Conservation (phyloP, 1,140 invertebrate genomes). For the Agrypnia vestita region DNA sequence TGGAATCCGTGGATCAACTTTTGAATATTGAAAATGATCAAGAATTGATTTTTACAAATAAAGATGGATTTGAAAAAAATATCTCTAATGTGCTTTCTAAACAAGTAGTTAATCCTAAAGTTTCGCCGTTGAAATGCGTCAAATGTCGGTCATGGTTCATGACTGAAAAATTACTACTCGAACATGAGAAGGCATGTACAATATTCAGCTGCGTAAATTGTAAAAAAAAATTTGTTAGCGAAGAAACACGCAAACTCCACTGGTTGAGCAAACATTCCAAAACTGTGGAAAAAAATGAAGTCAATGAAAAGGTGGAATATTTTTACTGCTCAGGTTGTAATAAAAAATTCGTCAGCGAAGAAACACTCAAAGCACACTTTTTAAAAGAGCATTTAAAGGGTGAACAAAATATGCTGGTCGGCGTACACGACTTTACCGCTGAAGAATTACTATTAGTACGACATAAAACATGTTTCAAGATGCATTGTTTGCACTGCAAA, state of each 20-base stretch:
- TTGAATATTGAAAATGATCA: slow-evolving; percentile 13
- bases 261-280: neutral
- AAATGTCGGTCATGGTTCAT: too few species aligned
- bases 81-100: neutral
- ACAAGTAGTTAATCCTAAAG: neutral
- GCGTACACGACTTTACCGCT: slow-evolving; percentile 5
- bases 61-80: slow-evolving; percentile 14
- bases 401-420: neutral
- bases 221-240: neutral
- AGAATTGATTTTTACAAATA: slow-evolving; percentile 11
- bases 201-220: neutral
- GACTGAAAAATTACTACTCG: neutral
- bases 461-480: neutral
- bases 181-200: neutral
- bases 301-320: neutral
- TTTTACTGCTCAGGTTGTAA: neutral
- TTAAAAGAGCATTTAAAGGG: neutral
- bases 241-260: neutral
- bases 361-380: neutral
- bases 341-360: neutral
- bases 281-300: neutral
- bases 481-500: neutral
- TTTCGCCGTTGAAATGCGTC: too few species aligned
- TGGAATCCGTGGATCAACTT: neutral
- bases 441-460: neutral